phyloP scores from a whole-genome alignment of 1,140 invertebrate species.

The Neodiprion fabricii region DNA sequence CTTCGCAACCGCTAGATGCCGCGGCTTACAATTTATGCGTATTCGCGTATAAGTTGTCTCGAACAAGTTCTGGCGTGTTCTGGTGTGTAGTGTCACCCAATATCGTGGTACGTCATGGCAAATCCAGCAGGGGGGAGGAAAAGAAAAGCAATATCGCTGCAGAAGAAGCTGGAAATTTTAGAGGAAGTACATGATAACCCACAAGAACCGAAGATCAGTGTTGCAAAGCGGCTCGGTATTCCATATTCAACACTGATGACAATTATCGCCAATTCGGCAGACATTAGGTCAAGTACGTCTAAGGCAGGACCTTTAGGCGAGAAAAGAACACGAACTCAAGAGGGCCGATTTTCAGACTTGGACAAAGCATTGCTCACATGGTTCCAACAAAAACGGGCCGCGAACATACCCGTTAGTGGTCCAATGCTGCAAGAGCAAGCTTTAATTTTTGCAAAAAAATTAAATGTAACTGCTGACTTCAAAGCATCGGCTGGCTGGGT shows the following conservation, averaged over 20 bases:
- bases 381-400: conserved; percentile 42
- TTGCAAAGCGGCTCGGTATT: background rate
- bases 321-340: conserved; percentile 13
- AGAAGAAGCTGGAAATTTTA: conserved; percentile 5
- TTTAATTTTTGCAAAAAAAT: conserved; percentile 40
- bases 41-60: background rate
- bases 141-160: background rate
- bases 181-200: background rate
- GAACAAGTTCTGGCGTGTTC: background rate
- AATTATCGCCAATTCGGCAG: background rate
- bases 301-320: background rate
- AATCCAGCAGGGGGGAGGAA: background rate
- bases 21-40: background rate
- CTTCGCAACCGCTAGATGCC: background rate
- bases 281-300: background rate
- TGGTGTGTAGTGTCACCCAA: background rate
- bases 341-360: conserved; percentile 27
- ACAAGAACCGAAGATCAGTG: background rate
- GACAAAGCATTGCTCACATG: conserved; percentile 35
- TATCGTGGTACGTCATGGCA: background rate
- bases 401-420: conserved; percentile 45
- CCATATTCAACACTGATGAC: conserved; percentile 6
- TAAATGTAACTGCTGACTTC: conserved; percentile 40
- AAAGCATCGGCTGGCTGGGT: conserved; percentile 51
- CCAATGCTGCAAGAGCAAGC: conserved; percentile 47